phyloP scores from a whole-genome alignment of 2,113 vertebrate species.

The Pterophyllum scalare region DNA sequence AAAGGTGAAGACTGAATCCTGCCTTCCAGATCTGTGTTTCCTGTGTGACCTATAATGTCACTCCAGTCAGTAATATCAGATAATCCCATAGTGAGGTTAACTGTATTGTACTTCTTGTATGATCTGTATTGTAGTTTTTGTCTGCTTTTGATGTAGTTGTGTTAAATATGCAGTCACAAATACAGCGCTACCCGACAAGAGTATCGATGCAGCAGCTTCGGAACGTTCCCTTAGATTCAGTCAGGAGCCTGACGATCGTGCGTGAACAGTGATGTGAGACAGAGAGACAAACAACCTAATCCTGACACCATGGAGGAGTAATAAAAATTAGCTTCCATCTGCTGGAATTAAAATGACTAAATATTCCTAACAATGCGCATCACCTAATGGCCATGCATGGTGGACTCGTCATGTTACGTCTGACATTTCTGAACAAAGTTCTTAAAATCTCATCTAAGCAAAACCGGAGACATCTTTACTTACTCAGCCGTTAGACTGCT shows the following conservation, averaged over 20 bases:
- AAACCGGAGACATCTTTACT: background rate
- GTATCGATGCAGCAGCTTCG: background rate
- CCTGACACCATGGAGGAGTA: constrained; percentile 2
- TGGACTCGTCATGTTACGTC: no score
- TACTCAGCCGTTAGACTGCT: background rate
- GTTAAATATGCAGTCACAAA: background rate
- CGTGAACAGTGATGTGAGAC: constrained; percentile 16
- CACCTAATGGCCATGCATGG: background rate
- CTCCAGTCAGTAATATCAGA: background rate
- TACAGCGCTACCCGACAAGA: background rate
- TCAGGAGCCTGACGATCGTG: background rate
- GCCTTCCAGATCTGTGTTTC: background rate
- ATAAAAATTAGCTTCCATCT: constrained; percentile 39
- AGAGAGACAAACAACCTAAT: constrained; percentile 45
- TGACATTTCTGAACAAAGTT: background rate
- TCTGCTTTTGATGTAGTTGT: background rate
- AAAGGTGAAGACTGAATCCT: background rate
- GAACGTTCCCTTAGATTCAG: background rate
- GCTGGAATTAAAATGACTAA: constrained; percentile 7
- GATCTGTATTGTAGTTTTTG: background rate
- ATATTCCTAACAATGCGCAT: background rate
- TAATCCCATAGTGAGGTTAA: constrained; percentile 1
- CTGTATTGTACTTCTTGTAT: background rate
- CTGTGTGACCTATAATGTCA: background rate
- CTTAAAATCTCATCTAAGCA: background rate